A percentile compares a stretch with the other conserved stretches of the same genome.
Evolutionary conservation across 92 coral and sea anemone species (phyloP).

Genomic region (Desmophyllum pertusum): DNA sequence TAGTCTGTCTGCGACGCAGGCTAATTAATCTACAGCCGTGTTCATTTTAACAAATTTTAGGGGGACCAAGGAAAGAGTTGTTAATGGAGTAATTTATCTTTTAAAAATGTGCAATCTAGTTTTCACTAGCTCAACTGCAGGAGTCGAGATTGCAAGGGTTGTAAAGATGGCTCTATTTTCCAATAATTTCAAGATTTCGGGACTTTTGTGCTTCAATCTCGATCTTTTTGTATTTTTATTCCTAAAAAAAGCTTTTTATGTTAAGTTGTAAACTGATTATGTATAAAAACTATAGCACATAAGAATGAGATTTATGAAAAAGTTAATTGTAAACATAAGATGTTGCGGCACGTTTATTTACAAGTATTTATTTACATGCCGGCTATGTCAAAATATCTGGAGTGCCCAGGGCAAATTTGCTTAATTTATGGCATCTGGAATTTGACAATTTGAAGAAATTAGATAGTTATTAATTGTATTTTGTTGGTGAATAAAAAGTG

Average conservation of each 20-base stretch:
- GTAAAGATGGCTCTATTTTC: neutral
- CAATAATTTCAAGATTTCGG: neutral
- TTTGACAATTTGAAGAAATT: slow-evolving; percentile 5
- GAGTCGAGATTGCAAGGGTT: neutral
- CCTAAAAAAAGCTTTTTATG: neutral
- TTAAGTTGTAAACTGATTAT: neutral
- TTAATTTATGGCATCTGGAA: slow-evolving; percentile 1
- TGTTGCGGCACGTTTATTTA: neutral
- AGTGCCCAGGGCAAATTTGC: neutral
- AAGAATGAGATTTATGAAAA: neutral
- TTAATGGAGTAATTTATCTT: neutral
- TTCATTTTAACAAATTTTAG: neutral
- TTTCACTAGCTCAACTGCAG: neutral
- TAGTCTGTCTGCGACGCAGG: too few relatives aligned
- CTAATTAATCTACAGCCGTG: neutral
- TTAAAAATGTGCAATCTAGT: neutral
- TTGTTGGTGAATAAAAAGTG: slow-evolving; percentile 9
- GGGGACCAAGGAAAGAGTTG: neutral
- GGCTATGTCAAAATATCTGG: neutral
- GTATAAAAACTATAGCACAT: neutral
- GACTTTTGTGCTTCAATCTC: neutral
- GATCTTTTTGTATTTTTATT: neutral
- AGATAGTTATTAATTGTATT: neutral
- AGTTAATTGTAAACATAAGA: neutral
- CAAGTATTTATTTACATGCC: slow-evolving; percentile 28